These are phyloP conservation scores for Phalacrocorax pelagicus DNA, from an alignment of 2,113 vertebrate genomes.

Conservation along the genomic window DNA sequence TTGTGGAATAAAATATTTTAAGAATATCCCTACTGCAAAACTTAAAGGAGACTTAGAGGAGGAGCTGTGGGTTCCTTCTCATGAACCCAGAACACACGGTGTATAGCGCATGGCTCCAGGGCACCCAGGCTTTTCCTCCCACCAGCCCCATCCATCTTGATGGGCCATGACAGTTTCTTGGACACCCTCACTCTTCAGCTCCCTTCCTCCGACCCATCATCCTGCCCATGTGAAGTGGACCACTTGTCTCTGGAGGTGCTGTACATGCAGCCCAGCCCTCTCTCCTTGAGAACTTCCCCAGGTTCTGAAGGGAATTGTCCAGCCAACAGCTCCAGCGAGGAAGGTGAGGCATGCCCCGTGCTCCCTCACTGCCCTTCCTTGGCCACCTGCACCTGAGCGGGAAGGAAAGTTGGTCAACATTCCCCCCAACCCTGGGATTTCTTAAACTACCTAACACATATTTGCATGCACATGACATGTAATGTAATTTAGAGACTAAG, in stretches of 20 bases:
- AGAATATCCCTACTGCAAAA: background rate
- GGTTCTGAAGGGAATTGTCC: background rate
- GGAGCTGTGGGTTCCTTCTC: background rate
- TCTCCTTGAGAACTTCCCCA: background rate
- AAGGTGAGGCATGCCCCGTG: rapidly evolving
- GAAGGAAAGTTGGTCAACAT: background rate
- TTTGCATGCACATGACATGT: background rate
- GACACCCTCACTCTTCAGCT: background rate
- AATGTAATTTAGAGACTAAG: background rate
- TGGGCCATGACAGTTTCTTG: background rate
- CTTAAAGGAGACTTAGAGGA: background rate
- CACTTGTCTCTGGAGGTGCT: background rate
- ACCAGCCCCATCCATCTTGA: background rate
- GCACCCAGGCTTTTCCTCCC: background rate
- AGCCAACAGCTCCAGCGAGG: background rate
- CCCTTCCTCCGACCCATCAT: background rate
- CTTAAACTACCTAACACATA: background rate
- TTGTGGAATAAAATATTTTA: background rate
- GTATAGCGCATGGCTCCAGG: background rate
- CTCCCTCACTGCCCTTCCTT: background rate
- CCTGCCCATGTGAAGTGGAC: background rate
- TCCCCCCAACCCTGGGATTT: background rate
- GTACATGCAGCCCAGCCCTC: background rate
- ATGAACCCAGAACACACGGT: background rate
- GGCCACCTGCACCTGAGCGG: background rate